Evolutionary conservation across 1,140 invertebrate species (phyloP), one percentile per base, ranked within the genome.

Genomic region (Triops cancriformis): DNA sequence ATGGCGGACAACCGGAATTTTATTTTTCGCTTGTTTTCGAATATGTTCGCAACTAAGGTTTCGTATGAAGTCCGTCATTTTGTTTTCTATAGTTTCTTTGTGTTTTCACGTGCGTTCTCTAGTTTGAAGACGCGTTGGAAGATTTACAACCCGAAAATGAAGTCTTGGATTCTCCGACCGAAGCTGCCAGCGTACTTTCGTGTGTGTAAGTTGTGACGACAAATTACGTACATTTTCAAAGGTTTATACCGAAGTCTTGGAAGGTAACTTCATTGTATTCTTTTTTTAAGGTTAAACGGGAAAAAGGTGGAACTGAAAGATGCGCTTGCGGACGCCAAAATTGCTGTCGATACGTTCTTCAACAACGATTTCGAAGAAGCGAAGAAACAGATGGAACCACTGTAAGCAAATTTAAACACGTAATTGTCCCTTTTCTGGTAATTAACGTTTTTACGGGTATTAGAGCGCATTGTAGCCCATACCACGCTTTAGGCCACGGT

Each of bases 341-440:
- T 87, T 51, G 91, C 93, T 1, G 89, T 95, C 14, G 87, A 91
- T 82, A 89, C 91, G 80, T 96, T 96, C 84, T 92, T 97, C 81
- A 94, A 96, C 83, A 97, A 97, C 85, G 89, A 91, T 82, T 96
- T 96, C 82, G 85, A 88, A n/a, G 89, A 91, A 83, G 94, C 94
- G 2, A 89, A 88, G 83, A 87, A 88, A 75, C 85, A 93, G 75
- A 88, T 96, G 85, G 87, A 89, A 82, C 92, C 92, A 79, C 92
- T 90, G 92, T 92, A 84, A 83, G 84, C 81, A 72, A 27, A 23
- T 27, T 28, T 0, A 27, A 18, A 4, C n/a, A 5, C 23, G 41
- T 0, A 18, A 77, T 76, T 23, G 5, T 26, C 2, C 5, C 7
- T n/a, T 78, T 77, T n/a, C 9, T 23, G 4, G 10, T 14, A 72